These are phyloP conservation scores for Caretta caretta DNA, from an alignment of 2,113 vertebrate species.

Conservation along the genomic window DNA sequence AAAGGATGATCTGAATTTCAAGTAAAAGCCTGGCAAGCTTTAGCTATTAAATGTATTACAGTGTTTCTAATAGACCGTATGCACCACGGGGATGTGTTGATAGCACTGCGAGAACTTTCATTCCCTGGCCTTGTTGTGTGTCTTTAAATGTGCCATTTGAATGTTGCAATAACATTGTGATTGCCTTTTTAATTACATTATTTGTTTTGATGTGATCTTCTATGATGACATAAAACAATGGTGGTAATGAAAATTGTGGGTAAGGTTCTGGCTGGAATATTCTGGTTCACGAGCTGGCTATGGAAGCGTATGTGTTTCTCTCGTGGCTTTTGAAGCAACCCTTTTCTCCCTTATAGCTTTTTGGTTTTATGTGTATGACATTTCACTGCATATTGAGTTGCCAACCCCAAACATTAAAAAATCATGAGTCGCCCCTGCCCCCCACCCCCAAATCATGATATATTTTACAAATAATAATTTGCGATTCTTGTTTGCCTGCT, in stretches of 20 bases:
- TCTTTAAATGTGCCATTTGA: conserved; percentile 1
- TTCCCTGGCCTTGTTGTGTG: not conserved
- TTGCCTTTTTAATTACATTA: not conserved
- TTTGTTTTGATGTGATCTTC: not conserved
- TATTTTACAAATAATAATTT: not conserved
- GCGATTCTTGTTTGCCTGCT: not conserved
- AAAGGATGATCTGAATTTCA: not conserved
- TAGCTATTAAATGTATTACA: not conserved
- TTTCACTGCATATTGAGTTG: not conserved
- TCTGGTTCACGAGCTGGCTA: not conserved
- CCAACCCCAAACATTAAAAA: not conserved
- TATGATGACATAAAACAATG: not conserved
- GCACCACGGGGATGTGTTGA: not conserved
- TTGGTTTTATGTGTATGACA: not conserved
- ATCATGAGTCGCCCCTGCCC: not conserved
- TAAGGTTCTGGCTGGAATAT: not conserved
- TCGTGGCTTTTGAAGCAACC: not conserved
- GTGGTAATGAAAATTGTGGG: not conserved
- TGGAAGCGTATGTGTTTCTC: not conserved
- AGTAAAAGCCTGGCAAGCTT: not conserved
- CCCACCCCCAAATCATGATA: not conserved
- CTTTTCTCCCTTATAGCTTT: not conserved
- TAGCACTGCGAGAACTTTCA: not conserved
- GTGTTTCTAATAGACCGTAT: not conserved
- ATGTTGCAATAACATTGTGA: not conserved